Percentiles rank a stretch among this genome's conserved stretches.
Evolutionary conservation across 2,797 vertebrate species (phyloP).

Genomic region (Neosilurus mollespiculum): DNA sequence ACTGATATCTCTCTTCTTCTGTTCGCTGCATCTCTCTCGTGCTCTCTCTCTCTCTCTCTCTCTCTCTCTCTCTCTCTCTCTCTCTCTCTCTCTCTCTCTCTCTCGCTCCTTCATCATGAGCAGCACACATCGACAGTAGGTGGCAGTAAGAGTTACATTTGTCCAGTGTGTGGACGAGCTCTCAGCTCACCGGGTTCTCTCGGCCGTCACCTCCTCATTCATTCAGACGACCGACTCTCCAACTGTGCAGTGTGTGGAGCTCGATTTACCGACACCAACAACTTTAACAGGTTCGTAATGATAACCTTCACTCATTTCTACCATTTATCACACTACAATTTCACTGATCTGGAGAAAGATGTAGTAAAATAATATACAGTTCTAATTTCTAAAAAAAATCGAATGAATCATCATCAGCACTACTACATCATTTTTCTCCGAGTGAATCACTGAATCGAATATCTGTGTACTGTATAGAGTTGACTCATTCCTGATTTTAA

Average conservation of each 20-base stretch:
- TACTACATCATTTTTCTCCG: neutral
- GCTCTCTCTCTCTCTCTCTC: neutral
- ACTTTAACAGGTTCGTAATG: conserved; percentile 87
- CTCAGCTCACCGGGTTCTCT: conserved; percentile 95
- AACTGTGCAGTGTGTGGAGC: conserved; percentile 96
- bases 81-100: conserved; percentile 21
- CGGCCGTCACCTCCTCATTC: conserved; percentile 94
- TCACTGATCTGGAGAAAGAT: neutral
- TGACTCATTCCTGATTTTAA: too few species aligned
- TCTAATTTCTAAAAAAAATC: neutral
- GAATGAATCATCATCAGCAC: neutral
- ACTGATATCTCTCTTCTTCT: neutral
- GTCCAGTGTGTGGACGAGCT: conserved; percentile 93
- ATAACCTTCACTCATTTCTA: neutral
- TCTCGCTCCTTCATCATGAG: conserved; percentile 56
- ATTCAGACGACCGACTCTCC: conserved; percentile 94
- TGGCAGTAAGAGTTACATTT: conserved; percentile 92
- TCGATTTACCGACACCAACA: conserved; percentile 91
- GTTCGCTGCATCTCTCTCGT: neutral
- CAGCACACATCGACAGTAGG: conserved; percentile 92
- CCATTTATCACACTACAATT: neutral
- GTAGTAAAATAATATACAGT: neutral
- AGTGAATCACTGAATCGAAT: neutral
- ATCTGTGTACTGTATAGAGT: too few species aligned
- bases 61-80: neutral